phyloP scores from a whole-genome alignment of 2,888 invertebrate genomes.

The Amiota mariae region DNA sequence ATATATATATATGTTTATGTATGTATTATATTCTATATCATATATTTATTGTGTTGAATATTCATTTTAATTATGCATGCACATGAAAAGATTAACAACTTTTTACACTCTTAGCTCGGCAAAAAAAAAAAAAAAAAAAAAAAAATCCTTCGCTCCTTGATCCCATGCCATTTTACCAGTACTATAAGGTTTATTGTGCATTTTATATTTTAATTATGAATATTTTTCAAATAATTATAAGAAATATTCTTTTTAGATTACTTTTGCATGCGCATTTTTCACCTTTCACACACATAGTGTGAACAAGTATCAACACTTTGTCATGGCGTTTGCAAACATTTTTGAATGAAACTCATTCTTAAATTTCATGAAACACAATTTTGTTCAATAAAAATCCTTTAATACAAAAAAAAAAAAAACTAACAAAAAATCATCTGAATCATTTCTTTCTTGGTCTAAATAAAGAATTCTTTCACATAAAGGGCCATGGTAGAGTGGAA shows the following conservation, averaged over 20 bases:
- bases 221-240: slow-evolving; percentile 47
- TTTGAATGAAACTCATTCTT: too few species aligned
- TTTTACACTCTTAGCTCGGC: slow-evolving; percentile 34
- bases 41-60: slow-evolving; percentile 41
- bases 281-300: background rate
- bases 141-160: background rate
- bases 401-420: too few species aligned
- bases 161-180: background rate
- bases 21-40: background rate
- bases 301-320: background rate
- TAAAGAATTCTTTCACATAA: too few species aligned
- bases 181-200: slow-evolving; percentile 46
- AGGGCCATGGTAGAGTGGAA: too few species aligned
- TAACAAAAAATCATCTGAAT: too few species aligned
- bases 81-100: slow-evolving; percentile 73
- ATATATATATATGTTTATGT: background rate
- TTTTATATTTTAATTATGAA: slow-evolving; percentile 63
- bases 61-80: slow-evolving; percentile 73
- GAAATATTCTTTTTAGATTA: background rate
- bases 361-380: too few species aligned
- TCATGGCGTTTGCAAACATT: too few species aligned
- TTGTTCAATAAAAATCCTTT: too few species aligned
- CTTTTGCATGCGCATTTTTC: background rate
- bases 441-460: too few species aligned
- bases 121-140: slow-evolving; percentile 22